These are phyloP conservation scores for Diorhabda sublineata DNA, from an alignment of 1,140 invertebrate species.

Conservation along the genomic window DNA sequence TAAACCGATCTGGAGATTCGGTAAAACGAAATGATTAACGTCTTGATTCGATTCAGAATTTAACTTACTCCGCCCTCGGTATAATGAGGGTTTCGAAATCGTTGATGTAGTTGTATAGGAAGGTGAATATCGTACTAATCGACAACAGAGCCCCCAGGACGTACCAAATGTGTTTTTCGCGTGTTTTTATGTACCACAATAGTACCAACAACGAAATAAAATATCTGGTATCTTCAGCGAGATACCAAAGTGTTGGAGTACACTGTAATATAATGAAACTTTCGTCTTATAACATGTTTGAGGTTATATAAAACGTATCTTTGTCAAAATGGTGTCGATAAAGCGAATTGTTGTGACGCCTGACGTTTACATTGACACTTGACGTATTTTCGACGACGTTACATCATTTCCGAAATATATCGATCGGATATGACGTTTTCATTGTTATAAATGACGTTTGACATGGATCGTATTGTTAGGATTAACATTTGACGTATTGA, in stretches of 20 bases:
- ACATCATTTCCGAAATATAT: background rate
- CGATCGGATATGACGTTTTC: background rate
- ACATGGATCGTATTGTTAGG: too few relatives aligned
- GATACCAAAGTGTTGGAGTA: conserved; percentile 46
- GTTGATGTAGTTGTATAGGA: conserved; percentile 23
- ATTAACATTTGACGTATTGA: too few relatives aligned
- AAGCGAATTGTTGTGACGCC: background rate
- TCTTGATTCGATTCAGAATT: background rate
- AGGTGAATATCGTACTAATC: conserved; percentile 22
- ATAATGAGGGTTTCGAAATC: conserved; percentile 25
- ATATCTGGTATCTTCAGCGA: conserved; percentile 47
- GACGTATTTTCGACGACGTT: background rate
- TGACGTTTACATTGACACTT: background rate
- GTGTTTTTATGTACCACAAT: conserved; percentile 24
- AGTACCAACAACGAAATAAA: conserved; percentile 43
- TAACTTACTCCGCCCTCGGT: conserved; percentile 29
- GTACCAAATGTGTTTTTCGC: conserved; percentile 21
- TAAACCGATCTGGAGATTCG: conserved; percentile 12
- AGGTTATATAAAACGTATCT: background rate
- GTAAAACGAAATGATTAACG: background rate
- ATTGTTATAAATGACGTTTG: background rate
- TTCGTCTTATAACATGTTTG: background rate
- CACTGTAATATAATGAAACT: conserved; percentile 36
- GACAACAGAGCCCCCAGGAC: conserved; percentile 23
- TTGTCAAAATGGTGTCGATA: background rate